Percentiles rank a stretch among this genome's conserved stretches.
phyloP scores from a whole-genome alignment of 1,140 invertebrate genomes.

The Daktulosphaira vitifoliae region DNA sequence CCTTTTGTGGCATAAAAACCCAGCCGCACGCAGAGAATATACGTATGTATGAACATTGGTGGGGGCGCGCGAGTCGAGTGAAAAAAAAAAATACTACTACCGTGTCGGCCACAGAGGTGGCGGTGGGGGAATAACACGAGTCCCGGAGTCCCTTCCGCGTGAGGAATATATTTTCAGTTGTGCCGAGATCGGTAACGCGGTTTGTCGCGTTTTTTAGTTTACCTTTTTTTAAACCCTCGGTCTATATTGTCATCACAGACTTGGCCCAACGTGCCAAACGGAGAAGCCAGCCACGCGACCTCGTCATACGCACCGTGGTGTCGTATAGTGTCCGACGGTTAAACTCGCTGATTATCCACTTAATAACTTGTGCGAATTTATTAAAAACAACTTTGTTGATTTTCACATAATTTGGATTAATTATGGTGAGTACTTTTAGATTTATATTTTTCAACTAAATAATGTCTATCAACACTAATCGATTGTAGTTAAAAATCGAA shows the following conservation, averaged over 20 bases:
- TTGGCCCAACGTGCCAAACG: background rate
- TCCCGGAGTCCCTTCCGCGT: background rate
- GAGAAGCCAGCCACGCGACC: background rate
- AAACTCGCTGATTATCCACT: background rate
- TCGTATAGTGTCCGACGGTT: conserved; percentile 6
- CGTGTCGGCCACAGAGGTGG: conserved; percentile 13
- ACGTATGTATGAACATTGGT: background rate
- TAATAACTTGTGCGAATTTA: too few species aligned
- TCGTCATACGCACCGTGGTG: background rate
- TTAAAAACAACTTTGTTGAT: too few species aligned
- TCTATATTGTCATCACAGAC: background rate
- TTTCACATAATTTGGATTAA: too few species aligned
- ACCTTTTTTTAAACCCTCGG: background rate
- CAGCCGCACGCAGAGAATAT: conserved; percentile 16
- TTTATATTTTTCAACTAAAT: too few species aligned
- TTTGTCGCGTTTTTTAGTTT: conserved; percentile 31
- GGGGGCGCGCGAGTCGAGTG: background rate
- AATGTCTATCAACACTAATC: too few species aligned
- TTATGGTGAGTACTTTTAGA: too few species aligned
- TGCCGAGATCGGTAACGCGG: conserved; percentile 31
- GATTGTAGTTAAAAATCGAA: too few species aligned
- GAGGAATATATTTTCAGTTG: conserved; percentile 32
- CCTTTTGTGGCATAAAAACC: conserved; percentile 28
- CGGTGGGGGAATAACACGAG: background rate
- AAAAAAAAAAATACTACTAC: conserved; percentile 10